These are phyloP conservation scores for Brachionus asplanchnoidis DNA, from an alignment of 1,140 invertebrate species.

Conservation along the genomic window DNA sequence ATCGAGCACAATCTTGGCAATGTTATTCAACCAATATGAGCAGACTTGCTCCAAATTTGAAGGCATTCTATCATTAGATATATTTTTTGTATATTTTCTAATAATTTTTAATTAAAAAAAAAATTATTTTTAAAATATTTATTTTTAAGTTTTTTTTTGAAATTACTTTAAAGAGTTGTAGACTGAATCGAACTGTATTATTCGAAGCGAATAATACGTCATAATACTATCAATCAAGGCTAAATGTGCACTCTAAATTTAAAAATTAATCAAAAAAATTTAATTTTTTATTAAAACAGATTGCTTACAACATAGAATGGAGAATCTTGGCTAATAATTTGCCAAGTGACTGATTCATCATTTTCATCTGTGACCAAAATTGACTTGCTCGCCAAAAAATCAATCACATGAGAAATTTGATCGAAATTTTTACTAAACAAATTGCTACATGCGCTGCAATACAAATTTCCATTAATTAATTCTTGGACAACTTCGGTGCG, in stretches of 20 bases:
- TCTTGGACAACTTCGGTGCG: not conserved
- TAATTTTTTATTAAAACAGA: not conserved
- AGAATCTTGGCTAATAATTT: not conserved
- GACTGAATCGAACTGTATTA: conserved; percentile 11
- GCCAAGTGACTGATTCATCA: conserved; percentile 12
- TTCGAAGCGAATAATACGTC: not conserved
- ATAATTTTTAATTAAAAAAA: not conserved
- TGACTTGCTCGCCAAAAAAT: not conserved
- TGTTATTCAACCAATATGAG: conserved; percentile 26
- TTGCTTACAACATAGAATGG: conserved; percentile 39
- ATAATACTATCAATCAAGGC: conserved; percentile 34
- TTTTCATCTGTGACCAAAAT: conserved; percentile 35
- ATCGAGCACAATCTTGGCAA: not conserved
- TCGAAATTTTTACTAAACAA: not conserved
- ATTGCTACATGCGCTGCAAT: conserved; percentile 27
- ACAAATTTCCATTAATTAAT: conserved; percentile 23
- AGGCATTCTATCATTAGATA: not conserved
- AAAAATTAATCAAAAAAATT: not conserved
- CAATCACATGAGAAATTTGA: not conserved
- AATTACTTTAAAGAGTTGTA: conserved; percentile 10
- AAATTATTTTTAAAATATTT: not conserved
- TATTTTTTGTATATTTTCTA: not conserved
- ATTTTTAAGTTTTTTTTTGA: not conserved
- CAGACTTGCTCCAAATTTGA: not conserved
- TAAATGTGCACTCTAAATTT: conserved; percentile 16